These are phyloP conservation scores for Cryptus viduatorius DNA, from an alignment of 2,888 invertebrate species.

Conservation along the genomic window DNA sequence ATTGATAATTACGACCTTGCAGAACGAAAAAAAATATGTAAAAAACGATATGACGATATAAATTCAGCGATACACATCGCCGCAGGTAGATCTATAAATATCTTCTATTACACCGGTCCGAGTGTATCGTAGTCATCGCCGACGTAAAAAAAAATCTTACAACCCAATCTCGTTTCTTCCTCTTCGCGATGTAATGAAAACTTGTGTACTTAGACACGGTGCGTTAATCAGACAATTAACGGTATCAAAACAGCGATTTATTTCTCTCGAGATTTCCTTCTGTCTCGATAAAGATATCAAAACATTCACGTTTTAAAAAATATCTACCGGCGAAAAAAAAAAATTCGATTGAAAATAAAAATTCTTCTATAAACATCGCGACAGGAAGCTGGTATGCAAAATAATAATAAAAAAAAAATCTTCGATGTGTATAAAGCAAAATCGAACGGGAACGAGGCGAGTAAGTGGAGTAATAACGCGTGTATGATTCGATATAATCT, in stretches of 20 bases:
- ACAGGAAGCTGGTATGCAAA: constrained; percentile 6
- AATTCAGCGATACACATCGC: constrained; percentile 31
- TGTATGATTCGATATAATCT: constrained; percentile 1
- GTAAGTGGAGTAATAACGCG: constrained; percentile 16
- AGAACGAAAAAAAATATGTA: background rate
- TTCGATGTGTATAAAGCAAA: constrained; percentile 6
- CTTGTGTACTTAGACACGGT: constrained; percentile 54
- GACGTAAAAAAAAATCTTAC: background rate
- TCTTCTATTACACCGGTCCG: constrained; percentile 30
- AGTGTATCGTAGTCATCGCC: constrained; percentile 4
- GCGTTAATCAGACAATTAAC: constrained; percentile 66
- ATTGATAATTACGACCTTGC: constrained; percentile 47
- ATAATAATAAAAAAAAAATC: background rate
- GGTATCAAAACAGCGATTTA: constrained; percentile 44
- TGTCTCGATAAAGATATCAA: background rate
- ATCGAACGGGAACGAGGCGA: constrained; percentile 6
- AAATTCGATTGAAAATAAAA: background rate
- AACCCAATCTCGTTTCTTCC: background rate
- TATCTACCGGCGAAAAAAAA: background rate
- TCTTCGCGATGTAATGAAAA: constrained; percentile 7
- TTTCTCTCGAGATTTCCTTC: background rate
- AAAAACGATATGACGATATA: constrained; percentile 21
- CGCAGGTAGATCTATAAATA: background rate
- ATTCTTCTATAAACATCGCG: constrained; percentile 29
- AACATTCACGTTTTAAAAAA: background rate